Evolutionary conservation across 92 coral and sea anemone species (phyloP).

Genomic region (Siderastrea radians): DNA sequence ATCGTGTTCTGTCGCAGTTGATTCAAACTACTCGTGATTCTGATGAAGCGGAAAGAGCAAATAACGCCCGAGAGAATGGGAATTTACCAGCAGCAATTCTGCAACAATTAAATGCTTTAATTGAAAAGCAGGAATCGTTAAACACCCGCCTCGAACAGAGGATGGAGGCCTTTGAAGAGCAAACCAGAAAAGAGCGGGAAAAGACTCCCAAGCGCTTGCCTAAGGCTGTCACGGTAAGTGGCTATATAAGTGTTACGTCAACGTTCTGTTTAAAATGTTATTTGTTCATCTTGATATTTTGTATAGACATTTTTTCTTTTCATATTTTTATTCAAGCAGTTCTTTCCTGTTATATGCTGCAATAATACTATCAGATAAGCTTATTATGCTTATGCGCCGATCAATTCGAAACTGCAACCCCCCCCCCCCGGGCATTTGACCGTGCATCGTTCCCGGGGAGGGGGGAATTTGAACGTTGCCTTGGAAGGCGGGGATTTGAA

Average conservation of each 20-base stretch:
- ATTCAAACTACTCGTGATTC: background rate
- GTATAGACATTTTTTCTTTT: background rate
- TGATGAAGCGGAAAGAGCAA: background rate
- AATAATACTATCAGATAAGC: too few relatives aligned
- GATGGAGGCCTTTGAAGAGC: background rate
- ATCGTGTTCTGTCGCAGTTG: background rate
- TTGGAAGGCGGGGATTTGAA: too few relatives aligned
- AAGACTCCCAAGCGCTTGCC: slow-evolving; percentile 17
- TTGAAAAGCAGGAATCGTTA: background rate
- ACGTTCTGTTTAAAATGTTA: background rate
- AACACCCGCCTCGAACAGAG: slow-evolving; percentile 28
- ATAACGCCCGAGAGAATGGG: background rate
- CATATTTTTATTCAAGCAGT: background rate
- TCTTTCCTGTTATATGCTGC: too few relatives aligned
- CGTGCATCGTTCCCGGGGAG: too few relatives aligned
- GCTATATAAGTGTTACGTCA: background rate
- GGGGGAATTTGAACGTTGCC: too few relatives aligned
- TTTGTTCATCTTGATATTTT: background rate
- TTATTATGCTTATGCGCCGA: too few relatives aligned
- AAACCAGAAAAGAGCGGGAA: slow-evolving; percentile 3
- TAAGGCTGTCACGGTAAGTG: slow-evolving; percentile 24
- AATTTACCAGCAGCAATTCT: background rate
- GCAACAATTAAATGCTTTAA: background rate
- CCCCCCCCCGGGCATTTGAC: too few relatives aligned
- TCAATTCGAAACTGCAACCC: too few relatives aligned